Evolutionary conservation across 2,888 invertebrate genomes (phyloP).

Genomic region (Synergus umbraculus): DNA sequence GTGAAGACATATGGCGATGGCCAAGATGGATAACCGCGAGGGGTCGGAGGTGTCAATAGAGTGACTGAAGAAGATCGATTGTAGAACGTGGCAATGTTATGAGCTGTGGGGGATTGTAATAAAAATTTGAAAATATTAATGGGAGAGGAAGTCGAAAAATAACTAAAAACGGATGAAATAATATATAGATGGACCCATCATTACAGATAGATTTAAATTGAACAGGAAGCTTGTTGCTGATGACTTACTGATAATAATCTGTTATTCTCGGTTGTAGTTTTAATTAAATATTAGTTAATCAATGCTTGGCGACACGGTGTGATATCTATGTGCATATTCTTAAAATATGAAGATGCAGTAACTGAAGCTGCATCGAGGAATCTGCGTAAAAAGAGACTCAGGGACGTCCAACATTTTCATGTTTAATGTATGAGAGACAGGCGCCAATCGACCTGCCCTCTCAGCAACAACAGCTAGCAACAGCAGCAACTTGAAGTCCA

Average conservation of each 20-base stretch:
- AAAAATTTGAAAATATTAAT: no score
- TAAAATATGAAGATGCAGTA: not conserved
- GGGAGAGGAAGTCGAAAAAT: no score
- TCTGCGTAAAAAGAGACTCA: slow-evolving; percentile 62
- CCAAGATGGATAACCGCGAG: slow-evolving; percentile 22
- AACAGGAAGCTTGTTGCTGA: no score
- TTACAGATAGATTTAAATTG: no score
- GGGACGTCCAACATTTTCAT: slow-evolving; percentile 67
- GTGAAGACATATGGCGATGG: slow-evolving; percentile 22
- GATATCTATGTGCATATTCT: not conserved
- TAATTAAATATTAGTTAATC: not conserved
- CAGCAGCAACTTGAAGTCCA: slow-evolving; percentile 41
- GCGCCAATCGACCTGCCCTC: slow-evolving; percentile 63
- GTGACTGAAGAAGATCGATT: slow-evolving; percentile 22
- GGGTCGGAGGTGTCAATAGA: slow-evolving; percentile 25
- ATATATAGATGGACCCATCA: no score
- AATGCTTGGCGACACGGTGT: not conserved
- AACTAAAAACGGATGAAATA: no score
- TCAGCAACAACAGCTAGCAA: slow-evolving; percentile 31
- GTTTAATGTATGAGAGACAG: slow-evolving; percentile 71
- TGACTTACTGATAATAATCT: no score
- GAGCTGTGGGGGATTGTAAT: not conserved
- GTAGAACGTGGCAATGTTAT: not conserved
- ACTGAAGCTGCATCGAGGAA: slow-evolving; percentile 46
- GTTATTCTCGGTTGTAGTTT: no score